These are phyloP conservation scores for Thermophis baileyi DNA, from an alignment of 2,113 vertebrate species.

Conservation along the genomic window DNA sequence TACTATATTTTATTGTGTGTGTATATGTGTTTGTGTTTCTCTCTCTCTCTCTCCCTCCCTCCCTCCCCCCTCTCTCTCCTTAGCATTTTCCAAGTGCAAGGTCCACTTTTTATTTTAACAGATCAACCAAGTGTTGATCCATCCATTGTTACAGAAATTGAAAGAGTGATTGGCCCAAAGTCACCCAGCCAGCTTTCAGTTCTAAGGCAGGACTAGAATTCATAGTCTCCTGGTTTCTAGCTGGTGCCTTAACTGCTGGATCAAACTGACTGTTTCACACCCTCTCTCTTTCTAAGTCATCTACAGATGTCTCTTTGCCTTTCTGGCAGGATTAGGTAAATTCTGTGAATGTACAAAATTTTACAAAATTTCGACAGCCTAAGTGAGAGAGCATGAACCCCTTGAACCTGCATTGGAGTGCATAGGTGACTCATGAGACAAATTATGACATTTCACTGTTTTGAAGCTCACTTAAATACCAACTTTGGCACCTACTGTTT, in stretches of 20 bases:
- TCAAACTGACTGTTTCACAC: not conserved
- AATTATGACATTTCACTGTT: not conserved
- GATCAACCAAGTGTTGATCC: not conserved
- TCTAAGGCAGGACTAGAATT: not conserved
- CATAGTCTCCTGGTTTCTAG: not conserved
- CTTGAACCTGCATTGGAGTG: conserved; percentile 30
- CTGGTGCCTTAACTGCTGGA: not conserved
- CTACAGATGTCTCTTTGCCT: not conserved
- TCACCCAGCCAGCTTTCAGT: not conserved
- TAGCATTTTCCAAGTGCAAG: not conserved
- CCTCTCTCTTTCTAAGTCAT: not conserved
- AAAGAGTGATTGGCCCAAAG: not conserved
- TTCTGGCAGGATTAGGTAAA: conserved; percentile 7
- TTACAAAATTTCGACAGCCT: conserved; percentile 10
- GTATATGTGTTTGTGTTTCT: not conserved
- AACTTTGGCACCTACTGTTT: conserved; percentile 7
- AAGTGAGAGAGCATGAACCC: not conserved
- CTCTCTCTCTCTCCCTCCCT: too few relatives aligned
- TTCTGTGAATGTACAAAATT: conserved; percentile 12
- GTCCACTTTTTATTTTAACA: not conserved
- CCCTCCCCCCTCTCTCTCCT: not conserved
- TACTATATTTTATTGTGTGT: not conserved
- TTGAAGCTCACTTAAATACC: not conserved
- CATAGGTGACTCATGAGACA: conserved; percentile 20
- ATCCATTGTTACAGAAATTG: not conserved